These are phyloP conservation scores for Drosophila obscura DNA, from an alignment of 1,140 invertebrate species.

Conservation along the genomic window DNA sequence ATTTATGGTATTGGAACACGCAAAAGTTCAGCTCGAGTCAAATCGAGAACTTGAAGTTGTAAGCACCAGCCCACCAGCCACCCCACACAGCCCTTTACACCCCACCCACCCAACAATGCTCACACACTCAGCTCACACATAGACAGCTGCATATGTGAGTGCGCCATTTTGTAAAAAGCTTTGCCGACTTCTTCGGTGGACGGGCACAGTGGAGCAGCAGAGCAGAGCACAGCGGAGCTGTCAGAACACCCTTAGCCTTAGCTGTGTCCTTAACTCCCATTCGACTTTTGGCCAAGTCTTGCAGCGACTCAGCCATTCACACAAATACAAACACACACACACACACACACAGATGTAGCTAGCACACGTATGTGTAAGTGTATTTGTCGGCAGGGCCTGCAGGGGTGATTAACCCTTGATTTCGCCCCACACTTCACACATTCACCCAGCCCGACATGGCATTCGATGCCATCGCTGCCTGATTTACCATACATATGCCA, in stretches of 20 bases:
- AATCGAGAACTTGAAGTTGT: conserved; percentile 78
- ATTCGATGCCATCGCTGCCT: conserved; percentile 66
- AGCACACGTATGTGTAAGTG: conserved; percentile 16
- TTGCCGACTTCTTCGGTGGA: conserved; percentile 38
- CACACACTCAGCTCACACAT: conserved; percentile 37
- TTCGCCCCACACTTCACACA: conserved; percentile 20
- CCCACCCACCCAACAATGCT: conserved; percentile 11
- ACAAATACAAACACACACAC: conserved; percentile 17
- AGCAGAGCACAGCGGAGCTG: conserved; percentile 1
- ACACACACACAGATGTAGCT: conserved; percentile 35
- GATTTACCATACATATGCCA: conserved; percentile 71
- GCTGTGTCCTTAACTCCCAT: conserved; percentile 40
- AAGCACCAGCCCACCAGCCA: conserved; percentile 20
- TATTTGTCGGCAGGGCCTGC: conserved; percentile 45
- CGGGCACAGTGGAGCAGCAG: background rate
- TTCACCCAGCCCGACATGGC: conserved; percentile 41
- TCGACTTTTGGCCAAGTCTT: conserved; percentile 49
- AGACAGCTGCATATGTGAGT: conserved; percentile 47
- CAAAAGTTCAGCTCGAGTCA: conserved; percentile 78
- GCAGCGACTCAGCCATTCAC: conserved; percentile 42
- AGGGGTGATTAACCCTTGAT: conserved; percentile 81
- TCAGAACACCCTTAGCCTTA: conserved; percentile 36
- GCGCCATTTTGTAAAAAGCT: conserved; percentile 79
- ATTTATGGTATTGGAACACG: conserved; percentile 81
- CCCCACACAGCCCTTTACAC: background rate